Conservation (phyloP, 2,797 vertebrate species). For the Onychomys leucogaster region DNA sequence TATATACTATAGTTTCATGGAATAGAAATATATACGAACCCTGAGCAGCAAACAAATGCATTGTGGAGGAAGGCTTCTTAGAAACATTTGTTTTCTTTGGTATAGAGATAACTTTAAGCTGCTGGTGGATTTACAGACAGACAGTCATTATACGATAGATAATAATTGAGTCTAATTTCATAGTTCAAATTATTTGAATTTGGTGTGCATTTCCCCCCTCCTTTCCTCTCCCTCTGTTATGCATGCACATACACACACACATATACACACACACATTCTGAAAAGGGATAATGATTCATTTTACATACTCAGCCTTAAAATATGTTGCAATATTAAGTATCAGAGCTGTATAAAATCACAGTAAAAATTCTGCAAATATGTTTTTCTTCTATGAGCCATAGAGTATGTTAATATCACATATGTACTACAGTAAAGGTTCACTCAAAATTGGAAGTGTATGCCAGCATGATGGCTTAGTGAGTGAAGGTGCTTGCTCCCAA, state of each 20-base stretch:
- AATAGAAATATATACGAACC: constrained; percentile 46
- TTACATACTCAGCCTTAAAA: constrained; percentile 5
- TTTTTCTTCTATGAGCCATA: neutral
- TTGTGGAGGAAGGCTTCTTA: constrained; percentile 13
- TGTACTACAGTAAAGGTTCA: neutral
- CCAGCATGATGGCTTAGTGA: neutral
- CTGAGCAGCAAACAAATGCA: neutral
- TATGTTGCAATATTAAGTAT: neutral
- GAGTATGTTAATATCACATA: neutral
- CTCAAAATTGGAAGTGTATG: neutral
- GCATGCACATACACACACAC: neutral
- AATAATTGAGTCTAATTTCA: neutral
- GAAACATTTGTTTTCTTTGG: neutral
- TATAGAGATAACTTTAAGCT: neutral
- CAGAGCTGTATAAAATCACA: neutral
- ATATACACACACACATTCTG: no score
- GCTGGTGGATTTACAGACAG: neutral
- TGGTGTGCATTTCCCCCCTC: neutral
- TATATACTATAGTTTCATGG: neutral
- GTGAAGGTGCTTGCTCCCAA: neutral
- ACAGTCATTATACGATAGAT: neutral
- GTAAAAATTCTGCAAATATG: neutral
- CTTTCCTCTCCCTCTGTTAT: neutral
- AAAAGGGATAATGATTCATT: neutral
- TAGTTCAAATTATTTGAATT: constrained; percentile 20